phyloP scores from a whole-genome alignment of 1,140 invertebrate species.

The Diachasma alloeum region DNA sequence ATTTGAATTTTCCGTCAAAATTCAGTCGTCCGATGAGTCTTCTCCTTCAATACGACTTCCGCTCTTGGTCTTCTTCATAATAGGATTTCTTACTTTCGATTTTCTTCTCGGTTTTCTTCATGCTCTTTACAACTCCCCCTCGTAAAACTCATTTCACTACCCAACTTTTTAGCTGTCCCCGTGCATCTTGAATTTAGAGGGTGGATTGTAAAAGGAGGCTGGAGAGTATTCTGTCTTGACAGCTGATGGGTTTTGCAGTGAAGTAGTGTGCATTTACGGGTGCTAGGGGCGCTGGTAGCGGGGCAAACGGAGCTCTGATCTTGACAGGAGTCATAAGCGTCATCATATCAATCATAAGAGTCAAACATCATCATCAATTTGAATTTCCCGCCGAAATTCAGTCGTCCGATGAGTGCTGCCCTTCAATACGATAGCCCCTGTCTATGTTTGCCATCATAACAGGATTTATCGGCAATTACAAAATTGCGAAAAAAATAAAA shows the following conservation, averaged over 20 bases:
- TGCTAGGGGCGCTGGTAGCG: too few species aligned
- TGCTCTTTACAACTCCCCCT: background rate
- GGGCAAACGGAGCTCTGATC: background rate
- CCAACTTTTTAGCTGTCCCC: background rate
- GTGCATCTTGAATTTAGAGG: background rate
- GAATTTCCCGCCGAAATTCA: background rate
- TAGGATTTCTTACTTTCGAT: background rate
- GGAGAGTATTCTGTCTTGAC: background rate
- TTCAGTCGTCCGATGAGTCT: too few species aligned
- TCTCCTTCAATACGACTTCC: too few species aligned
- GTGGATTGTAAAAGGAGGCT: background rate
- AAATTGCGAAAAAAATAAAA: too few species aligned
- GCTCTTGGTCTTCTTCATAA: too few species aligned
- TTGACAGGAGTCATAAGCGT: too few species aligned
- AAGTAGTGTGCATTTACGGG: background rate
- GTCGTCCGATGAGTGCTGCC: too few species aligned
- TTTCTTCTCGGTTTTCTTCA: background rate
- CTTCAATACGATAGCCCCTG: too few species aligned
- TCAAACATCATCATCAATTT: background rate
- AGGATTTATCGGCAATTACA: too few species aligned
- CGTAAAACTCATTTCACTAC: conserved; percentile 31
- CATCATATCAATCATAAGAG: too few species aligned
- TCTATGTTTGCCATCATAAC: too few species aligned
- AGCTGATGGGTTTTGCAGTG: background rate
- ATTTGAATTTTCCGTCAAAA: too few species aligned